phyloP scores from a whole-genome alignment of 2,888 invertebrate genomes.

The Erpobdella octoculata region DNA sequence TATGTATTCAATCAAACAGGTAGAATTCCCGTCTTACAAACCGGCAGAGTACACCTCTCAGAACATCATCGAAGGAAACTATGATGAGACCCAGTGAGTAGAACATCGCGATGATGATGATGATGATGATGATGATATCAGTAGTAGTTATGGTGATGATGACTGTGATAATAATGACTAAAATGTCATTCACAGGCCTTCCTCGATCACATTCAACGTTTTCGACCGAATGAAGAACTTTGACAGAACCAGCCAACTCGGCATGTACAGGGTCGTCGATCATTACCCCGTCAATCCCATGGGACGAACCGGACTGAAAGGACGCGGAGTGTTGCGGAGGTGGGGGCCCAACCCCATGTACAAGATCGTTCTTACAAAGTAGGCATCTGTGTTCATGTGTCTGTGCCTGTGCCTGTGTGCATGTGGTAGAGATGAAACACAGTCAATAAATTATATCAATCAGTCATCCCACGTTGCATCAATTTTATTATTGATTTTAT shows the following conservation, averaged over 20 bases:
- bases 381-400: not conserved
- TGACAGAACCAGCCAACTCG: not conserved
- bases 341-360: slow-evolving; percentile 99
- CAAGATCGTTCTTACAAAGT: slow-evolving; percentile 84
- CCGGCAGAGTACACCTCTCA: slow-evolving; percentile 5
- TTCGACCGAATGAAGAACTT: not conserved
- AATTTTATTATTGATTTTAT: not conserved
- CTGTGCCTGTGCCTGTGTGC: too few relatives aligned
- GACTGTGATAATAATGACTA: not conserved
- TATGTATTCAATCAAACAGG: not conserved
- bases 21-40: slow-evolving; percentile 2
- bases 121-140: not conserved
- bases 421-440: not conserved
- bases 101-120: not conserved
- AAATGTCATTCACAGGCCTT: not conserved
- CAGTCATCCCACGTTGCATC: not conserved
- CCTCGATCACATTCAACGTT: not conserved
- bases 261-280: slow-evolving; percentile 30
- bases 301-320: slow-evolving; percentile 80
- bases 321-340: slow-evolving; percentile 72
- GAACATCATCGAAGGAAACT: not conserved
- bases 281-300: slow-evolving; percentile 62
- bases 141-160: not conserved
- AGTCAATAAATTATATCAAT: not conserved
- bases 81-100: slow-evolving; percentile 10